These are phyloP conservation scores for Slavum lentiscoides DNA, from an alignment of 2,888 invertebrate species.

Conservation along the genomic window DNA sequence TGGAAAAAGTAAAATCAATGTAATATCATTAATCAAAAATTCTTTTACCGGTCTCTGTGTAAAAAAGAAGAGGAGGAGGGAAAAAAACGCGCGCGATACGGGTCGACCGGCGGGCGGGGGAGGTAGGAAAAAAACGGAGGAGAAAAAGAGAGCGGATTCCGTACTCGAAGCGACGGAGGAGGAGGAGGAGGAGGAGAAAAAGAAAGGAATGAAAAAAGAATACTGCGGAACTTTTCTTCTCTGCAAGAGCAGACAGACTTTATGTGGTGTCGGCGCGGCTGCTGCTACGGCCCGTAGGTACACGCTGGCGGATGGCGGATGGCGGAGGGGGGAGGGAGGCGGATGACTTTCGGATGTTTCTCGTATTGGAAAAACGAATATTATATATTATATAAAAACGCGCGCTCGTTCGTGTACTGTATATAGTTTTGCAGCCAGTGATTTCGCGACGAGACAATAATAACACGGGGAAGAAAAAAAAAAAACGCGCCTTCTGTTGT, in stretches of 20 bases:
- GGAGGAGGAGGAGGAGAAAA: background rate
- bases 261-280: slow-evolving; percentile 35
- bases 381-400: slow-evolving; percentile 42
- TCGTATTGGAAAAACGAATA: slow-evolving; percentile 49
- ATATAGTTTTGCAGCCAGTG: no score
- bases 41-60: slow-evolving; percentile 50
- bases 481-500: no score
- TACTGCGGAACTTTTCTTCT: slow-evolving; percentile 15
- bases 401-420: background rate
- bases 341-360: slow-evolving; percentile 47
- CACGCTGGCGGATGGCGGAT: no score
- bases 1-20: slow-evolving; percentile 44
- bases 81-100: slow-evolving; percentile 3
- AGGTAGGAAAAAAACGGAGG: background rate
- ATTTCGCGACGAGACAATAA: no score
- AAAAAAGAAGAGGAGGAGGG: background rate
- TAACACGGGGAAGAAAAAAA: no score
- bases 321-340: no score
- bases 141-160: slow-evolving; percentile 27
- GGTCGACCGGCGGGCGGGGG: background rate
- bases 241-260: slow-evolving; percentile 50
- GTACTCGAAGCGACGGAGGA: slow-evolving; percentile 14
- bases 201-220: slow-evolving; percentile 5
- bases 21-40: slow-evolving; percentile 54
- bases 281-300: background rate